Base-by-base conservation (phyloP, 2,888 invertebrate species). In the Pyrocoelia pectoralis region DNA sequence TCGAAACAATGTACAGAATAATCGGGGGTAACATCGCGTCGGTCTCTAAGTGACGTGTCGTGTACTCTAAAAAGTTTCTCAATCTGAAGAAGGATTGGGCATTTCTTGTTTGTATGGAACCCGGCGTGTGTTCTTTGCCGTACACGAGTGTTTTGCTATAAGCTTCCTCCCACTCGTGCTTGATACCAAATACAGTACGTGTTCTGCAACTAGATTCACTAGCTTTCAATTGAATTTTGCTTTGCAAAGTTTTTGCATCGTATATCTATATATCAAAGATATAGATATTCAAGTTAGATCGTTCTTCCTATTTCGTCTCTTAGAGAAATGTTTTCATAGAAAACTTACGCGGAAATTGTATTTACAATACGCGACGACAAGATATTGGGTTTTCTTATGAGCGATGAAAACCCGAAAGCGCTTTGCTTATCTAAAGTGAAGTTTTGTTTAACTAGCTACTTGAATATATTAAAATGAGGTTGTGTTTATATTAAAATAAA, bases 141-240 rank as follows among this genome's bases (percentile, higher is more conserved):
- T 59, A 58, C 58, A 63, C 58, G 58, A 58, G 63, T 71, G 71
- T 70, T 73, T 73, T 73, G 71, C 70, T 72, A 69, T 66, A 71
- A 70, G 72, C 72, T 73, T 70, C 70, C 67, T 70, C 69, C 67
- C 69, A 68, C 68, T 68, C 66, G 59, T 24, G 68, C 67, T 70
- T 69, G 69, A 70, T 70, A 68, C 69, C 68, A 70, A 72, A 72
- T 73, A 70, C 72, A 72, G 70, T 71, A 74, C 74, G 72, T 74
- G 73, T 73, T 71, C 70, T 69, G 72, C 72, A 71, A 67, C 68
- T 69, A 72, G 70, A 72, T 70, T 64, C 67, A 51, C 55, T 51
- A 43, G 50, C 54, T 55, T 59, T 56, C 58, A 63, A 63, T 63
- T 63, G 63, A 65, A 68, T 65, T 61, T 69, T 63, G 67, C 66